Conservation (phyloP, 2,888 invertebrate genomes). For the Rotaria macrura region DNA sequence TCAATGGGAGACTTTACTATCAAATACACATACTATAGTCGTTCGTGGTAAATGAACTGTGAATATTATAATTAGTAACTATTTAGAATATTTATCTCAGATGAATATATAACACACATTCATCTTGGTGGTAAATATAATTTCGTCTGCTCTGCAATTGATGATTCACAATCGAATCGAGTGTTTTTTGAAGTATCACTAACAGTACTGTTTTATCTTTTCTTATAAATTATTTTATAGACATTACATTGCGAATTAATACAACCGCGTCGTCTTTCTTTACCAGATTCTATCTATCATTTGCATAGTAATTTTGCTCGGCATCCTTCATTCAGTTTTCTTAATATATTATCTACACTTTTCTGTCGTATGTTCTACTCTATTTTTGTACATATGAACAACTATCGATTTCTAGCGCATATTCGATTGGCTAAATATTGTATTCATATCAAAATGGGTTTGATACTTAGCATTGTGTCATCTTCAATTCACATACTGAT, state of each 20-base stretch:
- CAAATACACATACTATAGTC: neutral
- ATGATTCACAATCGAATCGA: neutral
- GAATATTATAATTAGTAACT: neutral
- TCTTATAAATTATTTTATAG: neutral
- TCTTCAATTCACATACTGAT: neutral
- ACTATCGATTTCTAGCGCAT: neutral
- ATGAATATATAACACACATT: neutral
- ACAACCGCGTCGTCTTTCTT: neutral
- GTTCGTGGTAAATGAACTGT: neutral
- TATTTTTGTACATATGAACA: too few relatives aligned
- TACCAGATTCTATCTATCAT: neutral
- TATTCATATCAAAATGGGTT: neutral
- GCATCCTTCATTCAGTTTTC: neutral
- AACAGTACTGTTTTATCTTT: too few relatives aligned
- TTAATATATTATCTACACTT: neutral
- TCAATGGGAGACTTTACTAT: neutral
- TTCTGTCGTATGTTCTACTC: neutral
- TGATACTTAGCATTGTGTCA: neutral
- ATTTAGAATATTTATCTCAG: neutral
- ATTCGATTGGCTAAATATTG: constrained; percentile 11
- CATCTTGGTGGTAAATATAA: constrained; percentile 5
- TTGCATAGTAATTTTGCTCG: neutral
- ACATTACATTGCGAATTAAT: neutral
- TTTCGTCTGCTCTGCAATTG: neutral
- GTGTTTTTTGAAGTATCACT: neutral